Evolutionary conservation across 2,797 vertebrate species (phyloP).

Genomic region (Tragelaphus oryx): DNA sequence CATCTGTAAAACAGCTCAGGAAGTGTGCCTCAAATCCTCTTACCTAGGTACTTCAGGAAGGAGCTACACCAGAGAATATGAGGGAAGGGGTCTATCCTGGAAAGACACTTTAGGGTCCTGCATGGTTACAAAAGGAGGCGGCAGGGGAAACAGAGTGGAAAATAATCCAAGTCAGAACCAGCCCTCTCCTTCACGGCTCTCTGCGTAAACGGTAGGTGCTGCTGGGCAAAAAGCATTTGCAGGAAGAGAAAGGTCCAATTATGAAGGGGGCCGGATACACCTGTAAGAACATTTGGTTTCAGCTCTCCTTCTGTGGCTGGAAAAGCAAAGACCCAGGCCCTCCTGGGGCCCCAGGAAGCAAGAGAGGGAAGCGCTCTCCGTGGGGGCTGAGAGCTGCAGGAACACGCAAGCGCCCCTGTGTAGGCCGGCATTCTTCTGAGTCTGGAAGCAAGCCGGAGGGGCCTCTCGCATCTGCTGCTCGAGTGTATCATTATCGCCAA

Average conservation of each 20-base stretch:
- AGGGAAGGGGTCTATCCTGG: not conserved
- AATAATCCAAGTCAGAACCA: not conserved
- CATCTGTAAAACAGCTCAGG: not conserved
- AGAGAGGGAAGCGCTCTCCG: not conserved
- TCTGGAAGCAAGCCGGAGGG: not conserved
- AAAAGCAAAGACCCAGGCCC: not conserved
- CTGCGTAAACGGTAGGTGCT: not conserved
- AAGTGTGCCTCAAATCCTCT: not conserved
- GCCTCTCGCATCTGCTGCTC: not conserved
- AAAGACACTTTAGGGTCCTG: not conserved
- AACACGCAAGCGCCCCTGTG: accelerated
- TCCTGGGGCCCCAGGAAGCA: not conserved
- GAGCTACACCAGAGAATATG: not conserved
- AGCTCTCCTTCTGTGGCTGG: not conserved
- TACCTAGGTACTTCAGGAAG: not conserved
- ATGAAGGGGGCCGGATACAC: not conserved
- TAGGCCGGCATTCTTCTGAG: not conserved
- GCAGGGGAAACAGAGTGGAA: not conserved
- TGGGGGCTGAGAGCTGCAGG: not conserved
- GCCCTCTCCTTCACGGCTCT: not conserved
- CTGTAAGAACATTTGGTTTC: not conserved
- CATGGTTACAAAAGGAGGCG: not conserved
- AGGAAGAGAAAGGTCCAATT: not conserved
- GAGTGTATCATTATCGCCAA: not conserved
- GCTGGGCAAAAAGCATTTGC: not conserved